Conservation (phyloP, 2,113 vertebrate species). For the Gnathonemus echidnorhynchus region DNA sequence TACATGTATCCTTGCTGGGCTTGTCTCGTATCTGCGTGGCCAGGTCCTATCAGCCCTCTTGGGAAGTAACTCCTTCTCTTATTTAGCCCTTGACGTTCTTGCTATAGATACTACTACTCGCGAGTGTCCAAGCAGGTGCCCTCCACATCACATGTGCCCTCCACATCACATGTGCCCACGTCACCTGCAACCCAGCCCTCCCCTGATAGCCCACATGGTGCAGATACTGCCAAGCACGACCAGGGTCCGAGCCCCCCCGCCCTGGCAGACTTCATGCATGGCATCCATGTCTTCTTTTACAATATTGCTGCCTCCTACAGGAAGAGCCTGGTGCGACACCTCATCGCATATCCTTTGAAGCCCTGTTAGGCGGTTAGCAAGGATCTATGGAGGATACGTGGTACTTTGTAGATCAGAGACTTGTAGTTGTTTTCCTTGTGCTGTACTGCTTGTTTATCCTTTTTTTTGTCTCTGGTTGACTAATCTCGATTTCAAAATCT, state of each 20-base stretch:
- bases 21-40: no score
- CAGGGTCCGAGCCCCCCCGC: background rate
- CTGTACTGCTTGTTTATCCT: background rate
- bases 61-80: background rate
- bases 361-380: no score
- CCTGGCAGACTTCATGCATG: slow-evolving; percentile 24
- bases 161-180: background rate
- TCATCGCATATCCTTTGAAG: slow-evolving; percentile 67
- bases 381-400: background rate
- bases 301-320: slow-evolving; percentile 58
- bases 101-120: slow-evolving; percentile 59
- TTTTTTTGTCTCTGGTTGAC: background rate
- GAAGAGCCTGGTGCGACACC: slow-evolving; percentile 58
- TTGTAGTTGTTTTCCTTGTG: background rate
- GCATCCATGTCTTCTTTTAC: slow-evolving; percentile 58
- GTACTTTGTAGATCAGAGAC: background rate
- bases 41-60: background rate
- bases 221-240: background rate
- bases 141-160: slow-evolving; percentile 5
- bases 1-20: slow-evolving; percentile 73
- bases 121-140: slow-evolving; percentile 16
- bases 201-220: background rate
- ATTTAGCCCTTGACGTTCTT: slow-evolving; percentile 30
- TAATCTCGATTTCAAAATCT: slow-evolving; percentile 6
- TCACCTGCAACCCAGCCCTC: slow-evolving; percentile 1